These are phyloP conservation scores for Tupaia chinensis DNA, from an alignment of 2,113 vertebrate species.

Conservation along the genomic window DNA sequence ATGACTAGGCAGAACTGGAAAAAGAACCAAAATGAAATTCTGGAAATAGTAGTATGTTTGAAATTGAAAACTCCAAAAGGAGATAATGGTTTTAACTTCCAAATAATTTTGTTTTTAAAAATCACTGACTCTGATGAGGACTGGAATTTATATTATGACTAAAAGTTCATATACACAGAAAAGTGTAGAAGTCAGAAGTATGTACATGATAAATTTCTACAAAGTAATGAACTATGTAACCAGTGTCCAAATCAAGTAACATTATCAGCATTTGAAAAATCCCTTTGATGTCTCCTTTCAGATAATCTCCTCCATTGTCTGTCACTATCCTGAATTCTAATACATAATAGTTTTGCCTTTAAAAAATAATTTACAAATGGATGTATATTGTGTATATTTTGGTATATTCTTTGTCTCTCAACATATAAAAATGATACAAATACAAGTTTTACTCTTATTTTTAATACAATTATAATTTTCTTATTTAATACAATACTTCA, in stretches of 20 bases:
- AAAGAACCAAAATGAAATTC: conserved; percentile 47
- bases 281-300: background rate
- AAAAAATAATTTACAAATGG: background rate
- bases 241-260: background rate
- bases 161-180: background rate
- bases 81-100: background rate
- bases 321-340: background rate
- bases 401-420: background rate
- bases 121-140: background rate
- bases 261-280: background rate
- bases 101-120: conserved; percentile 35
- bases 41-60: conserved; percentile 38
- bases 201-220: background rate
- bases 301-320: background rate
- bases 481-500: conserved; percentile 22
- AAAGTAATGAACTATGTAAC: background rate
- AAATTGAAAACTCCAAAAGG: conserved; percentile 13
- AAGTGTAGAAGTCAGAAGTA: conserved; percentile 1
- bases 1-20: conserved; percentile 25
- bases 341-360: background rate
- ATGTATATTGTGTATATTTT: background rate
- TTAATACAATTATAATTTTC: background rate
- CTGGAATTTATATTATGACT: conserved; percentile 17
- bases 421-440: conserved; percentile 26
- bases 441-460: conserved; percentile 2